These are phyloP conservation scores for Spisula subtruncata DNA, from an alignment of 2,888 invertebrate species.

Conservation along the genomic window DNA sequence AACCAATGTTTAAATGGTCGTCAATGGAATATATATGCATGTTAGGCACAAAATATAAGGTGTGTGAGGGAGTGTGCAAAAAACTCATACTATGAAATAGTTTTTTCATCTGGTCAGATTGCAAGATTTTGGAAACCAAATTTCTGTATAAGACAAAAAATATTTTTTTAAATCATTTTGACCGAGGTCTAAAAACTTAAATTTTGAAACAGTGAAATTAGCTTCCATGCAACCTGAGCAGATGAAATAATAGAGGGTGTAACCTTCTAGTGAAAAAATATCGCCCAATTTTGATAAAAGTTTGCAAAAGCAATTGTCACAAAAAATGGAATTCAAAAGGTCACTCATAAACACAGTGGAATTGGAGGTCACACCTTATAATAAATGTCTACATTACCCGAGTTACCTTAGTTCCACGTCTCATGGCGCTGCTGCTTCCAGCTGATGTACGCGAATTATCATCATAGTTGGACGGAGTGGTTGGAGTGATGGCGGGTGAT, in stretches of 20 bases:
- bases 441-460: slow-evolving; percentile 42
- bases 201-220: background rate
- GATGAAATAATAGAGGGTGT: background rate
- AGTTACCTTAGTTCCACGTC: slow-evolving; percentile 72
- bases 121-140: background rate
- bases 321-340: background rate
- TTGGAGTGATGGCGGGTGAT: slow-evolving; percentile 51
- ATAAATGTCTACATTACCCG: slow-evolving; percentile 73
- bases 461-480: slow-evolving; percentile 39
- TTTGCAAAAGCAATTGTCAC: background rate
- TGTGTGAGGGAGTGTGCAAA: slow-evolving; percentile 43
- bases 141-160: background rate
- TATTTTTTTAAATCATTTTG: background rate
- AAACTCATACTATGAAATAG: background rate
- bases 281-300: slow-evolving; percentile 9
- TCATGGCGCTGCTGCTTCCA: slow-evolving; percentile 45
- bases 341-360: slow-evolving; percentile 38
- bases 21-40: slow-evolving; percentile 44
- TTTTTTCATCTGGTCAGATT: background rate
- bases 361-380: slow-evolving; percentile 71
- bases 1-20: slow-evolving; percentile 34
- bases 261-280: slow-evolving; percentile 1
- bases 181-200: background rate
- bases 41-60: slow-evolving; percentile 69
- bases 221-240: slow-evolving; percentile 30